Evolutionary conservation across 1,140 invertebrate genomes (phyloP), one percentile per base, ranked within the genome.

Genomic region (Cotesia glomerata): DNA sequence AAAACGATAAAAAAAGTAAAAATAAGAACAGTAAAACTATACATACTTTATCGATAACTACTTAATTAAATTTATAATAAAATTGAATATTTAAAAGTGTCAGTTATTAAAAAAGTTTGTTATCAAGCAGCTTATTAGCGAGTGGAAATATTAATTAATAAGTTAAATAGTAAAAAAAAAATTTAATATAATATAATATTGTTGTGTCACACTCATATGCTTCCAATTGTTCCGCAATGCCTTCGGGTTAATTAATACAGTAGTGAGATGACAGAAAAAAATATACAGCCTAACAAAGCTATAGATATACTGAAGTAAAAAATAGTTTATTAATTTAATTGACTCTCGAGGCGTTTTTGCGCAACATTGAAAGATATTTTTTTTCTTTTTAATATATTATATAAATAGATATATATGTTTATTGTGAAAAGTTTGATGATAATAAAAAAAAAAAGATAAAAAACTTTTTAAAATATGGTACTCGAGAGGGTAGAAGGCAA

Each of bases 401-500:
- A 18, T 49, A 56, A 16, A 56, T 26, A 56, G 58, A 61, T 61
- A 8, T 54, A 68, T 54, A 16, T 68, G 7, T 56, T 18, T 14
- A 34, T 54, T 35, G 11, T 34, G 5, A 34, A 18, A 66, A 66
- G 45, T 51, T 26, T 2, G 26, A 45, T 45, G 11, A 45, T 45
- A 45, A 45, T 45, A 45, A 45, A 45, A 39, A 45, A 36, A 13
- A 36, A n/a, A 36, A 34, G 13, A 61, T 4, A 49, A 51, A 62
- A 45, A 16, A 52, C 62, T 34, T 58, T 16, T 52, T 51, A 39
- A 62, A 70, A 70, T 70, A 70, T 70, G 68, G 61, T 45, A 51
- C 68, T 45, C 11, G 16, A 61, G 58, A 61, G 67, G 56, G 56
- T 49, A 49, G n/a, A 61, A 34, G 36, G 58, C 62, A 39, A 62